Evolutionary conservation across 2,797 vertebrate species (phyloP).

Genomic region (Leptatherina wallacei): DNA sequence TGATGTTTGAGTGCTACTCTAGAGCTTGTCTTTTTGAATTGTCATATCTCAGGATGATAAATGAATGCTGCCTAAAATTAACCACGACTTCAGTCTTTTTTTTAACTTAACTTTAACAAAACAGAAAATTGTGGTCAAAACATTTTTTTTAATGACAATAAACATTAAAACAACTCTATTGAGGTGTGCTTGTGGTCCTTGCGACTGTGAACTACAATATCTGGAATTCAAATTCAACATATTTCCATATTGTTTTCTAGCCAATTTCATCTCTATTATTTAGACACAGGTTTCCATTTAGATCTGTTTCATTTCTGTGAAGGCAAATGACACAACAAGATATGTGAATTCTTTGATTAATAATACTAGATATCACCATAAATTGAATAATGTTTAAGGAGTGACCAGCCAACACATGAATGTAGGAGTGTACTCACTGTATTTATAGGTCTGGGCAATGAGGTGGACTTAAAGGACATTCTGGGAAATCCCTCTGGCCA

Average conservation of each 20-base stretch:
- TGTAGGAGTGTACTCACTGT: slow-evolving; percentile 74
- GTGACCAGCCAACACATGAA: neutral
- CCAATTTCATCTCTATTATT: neutral
- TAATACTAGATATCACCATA: neutral
- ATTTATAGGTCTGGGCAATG: slow-evolving; percentile 81
- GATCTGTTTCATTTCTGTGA: neutral
- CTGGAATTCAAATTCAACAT: neutral
- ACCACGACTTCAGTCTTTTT: no score
- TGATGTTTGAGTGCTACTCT: no score
- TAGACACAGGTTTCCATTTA: neutral
- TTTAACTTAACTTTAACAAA: no score
- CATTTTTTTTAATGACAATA: neutral
- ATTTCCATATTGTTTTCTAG: neutral
- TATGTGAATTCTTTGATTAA: neutral
- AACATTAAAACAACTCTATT: neutral
- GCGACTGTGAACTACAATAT: neutral
- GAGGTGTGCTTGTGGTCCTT: no score
- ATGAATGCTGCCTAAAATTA: no score
- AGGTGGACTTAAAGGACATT: slow-evolving; percentile 81
- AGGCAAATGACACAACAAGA: neutral
- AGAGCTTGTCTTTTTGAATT: no score
- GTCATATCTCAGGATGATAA: no score
- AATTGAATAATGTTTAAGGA: neutral
- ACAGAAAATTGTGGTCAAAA: no score
- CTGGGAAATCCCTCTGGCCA: slow-evolving; percentile 73